Conservation (phyloP, 2,113 vertebrate genomes). For the Siphamia tubifer region DNA sequence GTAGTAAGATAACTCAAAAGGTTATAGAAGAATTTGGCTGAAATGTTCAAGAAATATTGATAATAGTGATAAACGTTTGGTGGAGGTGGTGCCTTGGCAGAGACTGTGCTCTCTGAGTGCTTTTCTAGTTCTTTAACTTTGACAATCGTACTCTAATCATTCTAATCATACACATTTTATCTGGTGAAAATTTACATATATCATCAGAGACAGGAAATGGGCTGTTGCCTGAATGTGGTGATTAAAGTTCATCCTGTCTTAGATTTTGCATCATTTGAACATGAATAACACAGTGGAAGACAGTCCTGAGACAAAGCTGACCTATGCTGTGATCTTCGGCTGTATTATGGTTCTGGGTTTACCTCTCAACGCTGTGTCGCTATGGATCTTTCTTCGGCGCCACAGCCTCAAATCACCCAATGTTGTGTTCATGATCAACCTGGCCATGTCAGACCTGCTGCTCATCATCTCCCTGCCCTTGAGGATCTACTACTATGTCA, state of each 20-base stretch:
- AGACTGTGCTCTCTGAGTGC: too few species aligned
- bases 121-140: too few species aligned
- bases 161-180: too few species aligned
- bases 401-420: constrained; percentile 27
- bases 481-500: constrained; percentile 32
- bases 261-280: not conserved
- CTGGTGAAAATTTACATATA: not conserved
- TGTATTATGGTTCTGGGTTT: constrained; percentile 20
- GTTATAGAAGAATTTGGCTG: too few species aligned
- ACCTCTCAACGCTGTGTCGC: constrained; percentile 29
- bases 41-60: too few species aligned
- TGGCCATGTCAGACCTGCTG: constrained; percentile 44
- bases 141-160: too few species aligned
- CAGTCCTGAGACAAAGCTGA: accelerated
- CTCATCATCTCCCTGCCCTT: constrained; percentile 33
- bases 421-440: constrained; percentile 43
- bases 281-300: not conserved
- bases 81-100: too few species aligned
- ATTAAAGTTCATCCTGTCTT: not conserved
- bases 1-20: too few species aligned
- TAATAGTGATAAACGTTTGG: too few species aligned
- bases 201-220: not conserved
- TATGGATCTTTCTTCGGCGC: constrained; percentile 35
- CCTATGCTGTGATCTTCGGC: constrained; percentile 5
- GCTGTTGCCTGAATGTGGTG: not conserved